Evolutionary conservation across 2,113 vertebrate species (phyloP), one percentile per base, ranked within the genome.

Genomic region (Tonatia bakeri): DNA sequence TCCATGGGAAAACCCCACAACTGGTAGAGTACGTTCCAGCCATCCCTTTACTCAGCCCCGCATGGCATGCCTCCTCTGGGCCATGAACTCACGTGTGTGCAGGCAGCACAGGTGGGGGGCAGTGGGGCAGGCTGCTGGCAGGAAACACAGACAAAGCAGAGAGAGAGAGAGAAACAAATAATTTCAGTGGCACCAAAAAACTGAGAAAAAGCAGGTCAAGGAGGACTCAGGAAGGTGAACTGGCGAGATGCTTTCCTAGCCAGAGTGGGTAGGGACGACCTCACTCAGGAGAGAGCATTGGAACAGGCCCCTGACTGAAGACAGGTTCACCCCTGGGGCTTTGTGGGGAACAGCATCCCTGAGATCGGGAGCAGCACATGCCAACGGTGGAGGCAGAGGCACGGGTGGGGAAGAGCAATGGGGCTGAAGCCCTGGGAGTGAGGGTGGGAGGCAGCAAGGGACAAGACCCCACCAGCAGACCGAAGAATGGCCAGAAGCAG

Each of bases 381-480:
- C 4, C 6, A 43, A 36, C 3, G 26, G 12, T 15, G 5, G 7
- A 56, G 56, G 64, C 50, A 50, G 50, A 47, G 8, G 16, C 10
- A 7, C 40, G 54, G 61, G 24, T 28, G 0, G 45, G 40, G 26
- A 28, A 52, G 8, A 28, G 36, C 45, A 24, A 33, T 3, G 22
- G 13, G 45, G 56, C 16, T 1, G 4, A 61, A 31, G 45, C 28
- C 47, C 13, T 7, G 11, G 0, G 43, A 12, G 7, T 1, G 13
- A 59, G 19, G 8, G 24, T 0, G 1, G 40, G 15, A 45, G 33
- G 20, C 24, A 17, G 40, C 0, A 1, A 65, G 72, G 12, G 15
- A 28, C 50, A 28, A 65, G 64, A 43, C 5, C 3, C 15, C 2
- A 0, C 7, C 1, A 0, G 31, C 75, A 5, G 16, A 0, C 31